These are phyloP conservation scores for Taxidea taxus DNA, from an alignment of 2,113 vertebrate genomes.

Conservation along the genomic window DNA sequence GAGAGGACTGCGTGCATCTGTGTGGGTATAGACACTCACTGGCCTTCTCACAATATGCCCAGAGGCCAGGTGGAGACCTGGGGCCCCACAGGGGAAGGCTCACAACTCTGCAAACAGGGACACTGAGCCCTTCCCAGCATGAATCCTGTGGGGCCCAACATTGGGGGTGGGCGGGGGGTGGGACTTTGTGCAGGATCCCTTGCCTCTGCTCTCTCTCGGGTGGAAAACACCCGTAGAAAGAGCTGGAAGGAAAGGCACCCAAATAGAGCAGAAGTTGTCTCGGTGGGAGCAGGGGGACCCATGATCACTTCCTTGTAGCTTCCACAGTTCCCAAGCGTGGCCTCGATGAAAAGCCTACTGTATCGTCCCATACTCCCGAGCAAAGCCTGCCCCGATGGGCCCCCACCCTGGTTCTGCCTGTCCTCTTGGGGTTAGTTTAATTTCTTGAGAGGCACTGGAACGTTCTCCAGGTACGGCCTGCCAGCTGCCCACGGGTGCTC, in stretches of 20 bases:
- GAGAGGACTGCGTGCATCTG: rapidly evolving
- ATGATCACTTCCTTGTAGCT: not conserved
- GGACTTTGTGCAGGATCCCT: not conserved
- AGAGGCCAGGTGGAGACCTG: not conserved
- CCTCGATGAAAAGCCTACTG: not conserved
- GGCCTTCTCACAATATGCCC: not conserved
- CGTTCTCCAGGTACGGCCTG: not conserved
- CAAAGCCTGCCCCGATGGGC: not conserved
- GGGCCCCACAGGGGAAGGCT: not conserved
- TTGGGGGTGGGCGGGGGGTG: rapidly evolving
- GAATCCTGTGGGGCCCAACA: rapidly evolving
- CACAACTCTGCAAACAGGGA: not conserved
- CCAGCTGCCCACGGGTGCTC: not conserved
- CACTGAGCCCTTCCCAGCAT: rapidly evolving
- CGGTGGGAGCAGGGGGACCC: not conserved
- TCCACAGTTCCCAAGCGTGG: not conserved
- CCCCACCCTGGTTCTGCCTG: not conserved
- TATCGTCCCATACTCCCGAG: not conserved
- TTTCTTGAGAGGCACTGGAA: not conserved
- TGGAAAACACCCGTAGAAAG: not conserved
- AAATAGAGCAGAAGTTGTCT: not conserved
- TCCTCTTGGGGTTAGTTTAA: not conserved
- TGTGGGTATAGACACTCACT: not conserved
- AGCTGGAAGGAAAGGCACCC: not conserved
- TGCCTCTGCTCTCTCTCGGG: not conserved